Conservation (phyloP, 1,140 invertebrate species). For the Lerema accius region DNA sequence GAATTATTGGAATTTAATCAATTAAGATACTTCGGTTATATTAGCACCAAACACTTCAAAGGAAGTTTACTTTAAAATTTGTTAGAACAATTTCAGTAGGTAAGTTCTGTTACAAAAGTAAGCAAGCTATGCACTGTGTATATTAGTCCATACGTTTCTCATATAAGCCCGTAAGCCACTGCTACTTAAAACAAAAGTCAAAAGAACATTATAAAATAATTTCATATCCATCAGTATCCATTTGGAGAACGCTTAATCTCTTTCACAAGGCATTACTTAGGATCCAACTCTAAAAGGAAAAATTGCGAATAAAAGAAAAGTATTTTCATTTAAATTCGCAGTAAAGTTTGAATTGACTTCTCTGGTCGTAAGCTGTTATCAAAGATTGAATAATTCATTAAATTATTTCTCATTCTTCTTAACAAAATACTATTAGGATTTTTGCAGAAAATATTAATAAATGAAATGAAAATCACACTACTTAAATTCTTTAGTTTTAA, state of each 20-base stretch:
- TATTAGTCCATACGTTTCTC: too few relatives aligned
- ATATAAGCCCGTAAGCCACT: too few relatives aligned
- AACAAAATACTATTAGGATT: conserved; percentile 21
- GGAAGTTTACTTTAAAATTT: too few relatives aligned
- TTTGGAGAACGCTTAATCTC: conserved; percentile 49
- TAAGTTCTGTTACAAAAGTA: too few relatives aligned
- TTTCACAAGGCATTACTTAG: conserved; percentile 41
- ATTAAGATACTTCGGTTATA: too few relatives aligned
- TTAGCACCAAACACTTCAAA: too few relatives aligned
- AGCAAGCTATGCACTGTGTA: too few relatives aligned
- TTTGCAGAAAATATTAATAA: not conserved
- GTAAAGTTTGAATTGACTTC: conserved; percentile 47
- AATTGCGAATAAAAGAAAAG: conserved; percentile 46
- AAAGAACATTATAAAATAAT: conserved; percentile 18
- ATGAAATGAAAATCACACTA: not conserved
- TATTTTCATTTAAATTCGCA: conserved; percentile 49
- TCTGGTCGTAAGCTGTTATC: conserved; percentile 43
- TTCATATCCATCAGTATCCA: conserved; percentile 32
- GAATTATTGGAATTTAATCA: conserved; percentile 17
- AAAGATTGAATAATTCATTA: conserved; percentile 49
- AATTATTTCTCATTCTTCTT: conserved; percentile 44
- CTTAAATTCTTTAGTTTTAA: too few relatives aligned
- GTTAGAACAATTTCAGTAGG: too few relatives aligned
- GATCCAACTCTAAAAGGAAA: conserved; percentile 43
- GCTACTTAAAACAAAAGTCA: conserved; percentile 9